phyloP scores from a whole-genome alignment of 2,113 vertebrate genomes.

The Zosterops borbonicus region DNA sequence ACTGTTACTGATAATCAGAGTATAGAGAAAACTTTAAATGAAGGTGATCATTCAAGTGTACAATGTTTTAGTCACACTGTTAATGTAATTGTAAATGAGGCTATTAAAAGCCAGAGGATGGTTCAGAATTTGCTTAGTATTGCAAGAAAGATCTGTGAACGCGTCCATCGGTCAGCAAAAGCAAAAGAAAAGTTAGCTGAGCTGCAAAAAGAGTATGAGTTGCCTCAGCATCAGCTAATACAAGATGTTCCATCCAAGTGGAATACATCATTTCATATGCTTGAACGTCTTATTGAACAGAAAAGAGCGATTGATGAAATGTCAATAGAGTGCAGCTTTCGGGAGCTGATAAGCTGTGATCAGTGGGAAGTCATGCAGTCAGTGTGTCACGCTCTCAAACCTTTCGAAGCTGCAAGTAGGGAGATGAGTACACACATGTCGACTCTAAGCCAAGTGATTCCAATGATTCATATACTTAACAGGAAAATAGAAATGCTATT shows the following conservation, averaged over 20 bases:
- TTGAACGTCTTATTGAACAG: slow-evolving; percentile 93
- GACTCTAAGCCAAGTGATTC: slow-evolving; percentile 94
- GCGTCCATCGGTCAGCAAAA: slow-evolving; percentile 87
- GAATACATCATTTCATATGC: slow-evolving; percentile 93
- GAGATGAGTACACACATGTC: slow-evolving; percentile 91
- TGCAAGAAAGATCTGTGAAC: slow-evolving; percentile 93
- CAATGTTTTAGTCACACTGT: slow-evolving; percentile 93
- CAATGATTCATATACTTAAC: slow-evolving; percentile 94
- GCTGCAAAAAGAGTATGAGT: slow-evolving; percentile 82
- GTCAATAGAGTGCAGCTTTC: slow-evolving; percentile 91
- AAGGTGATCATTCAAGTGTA: slow-evolving; percentile 84
- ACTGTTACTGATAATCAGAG: slow-evolving; percentile 89
- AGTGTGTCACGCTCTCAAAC: slow-evolving; percentile 91
- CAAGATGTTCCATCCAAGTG: slow-evolving; percentile 93
- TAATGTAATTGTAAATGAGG: slow-evolving; percentile 90
- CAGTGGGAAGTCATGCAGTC: slow-evolving; percentile 99
- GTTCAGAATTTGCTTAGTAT: slow-evolving; percentile 94
- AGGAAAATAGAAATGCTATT: slow-evolving; percentile 93
- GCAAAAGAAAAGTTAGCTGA: slow-evolving; percentile 89
- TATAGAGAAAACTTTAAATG: slow-evolving; percentile 85
- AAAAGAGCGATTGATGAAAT: slow-evolving; percentile 90
- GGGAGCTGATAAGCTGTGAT: slow-evolving; percentile 94
- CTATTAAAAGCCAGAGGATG: slow-evolving; percentile 97
- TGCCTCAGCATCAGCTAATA: slow-evolving; percentile 89
- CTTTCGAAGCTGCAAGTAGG: slow-evolving; percentile 89